Evolutionary conservation across 2,888 invertebrate species (phyloP), one percentile per base, ranked within the genome.

Genomic region (Chrysolina haemoptera): DNA sequence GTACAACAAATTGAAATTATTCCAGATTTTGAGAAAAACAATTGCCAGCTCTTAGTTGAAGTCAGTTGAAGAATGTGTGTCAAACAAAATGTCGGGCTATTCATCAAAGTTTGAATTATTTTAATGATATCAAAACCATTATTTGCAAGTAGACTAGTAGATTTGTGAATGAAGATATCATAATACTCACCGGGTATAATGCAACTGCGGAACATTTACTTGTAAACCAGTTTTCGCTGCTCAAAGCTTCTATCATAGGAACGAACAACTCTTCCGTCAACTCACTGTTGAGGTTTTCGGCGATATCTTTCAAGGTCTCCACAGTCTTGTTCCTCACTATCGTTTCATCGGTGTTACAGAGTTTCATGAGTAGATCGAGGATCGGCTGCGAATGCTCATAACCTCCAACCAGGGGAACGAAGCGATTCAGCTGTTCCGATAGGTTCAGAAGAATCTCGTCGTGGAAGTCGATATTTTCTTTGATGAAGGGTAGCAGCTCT

Each of bases 401-500:
- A 1, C 87, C 87, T 2, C 87, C 87, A 0, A 87, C 82, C 20
- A 85, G 78, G 0, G 86, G 85, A 8, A 86, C 68, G 48, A 87
- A 84, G 27, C 80, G 73, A n/a, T 79, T 82, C 46, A 87, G 75
- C 75, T 86, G 84, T 63, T 85, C 85, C 0, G 85, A 83, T n/a
- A 87, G 75, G 74, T 82, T 81, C 6, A 83, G 70, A 8, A 85
- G 75, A 18, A 85, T 78, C 75, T 87, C 87, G 62, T 86, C 86
- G 73, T 85, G 83, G 22, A 84, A 81, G 27, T 85, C 83, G 5
- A 85, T 79, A 73, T 83, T 78, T 27, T 85, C 80, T 55, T 82
- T 79, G 11, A 88, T 75, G 50, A 81, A 84, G 0, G 85, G 84
- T 0, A 87, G 75, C 18, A 88, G 79, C 70, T 86, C 84, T 10